Evolutionary conservation across 2,888 invertebrate genomes (phyloP).

Genomic region (Oxyteleia sp.): DNA sequence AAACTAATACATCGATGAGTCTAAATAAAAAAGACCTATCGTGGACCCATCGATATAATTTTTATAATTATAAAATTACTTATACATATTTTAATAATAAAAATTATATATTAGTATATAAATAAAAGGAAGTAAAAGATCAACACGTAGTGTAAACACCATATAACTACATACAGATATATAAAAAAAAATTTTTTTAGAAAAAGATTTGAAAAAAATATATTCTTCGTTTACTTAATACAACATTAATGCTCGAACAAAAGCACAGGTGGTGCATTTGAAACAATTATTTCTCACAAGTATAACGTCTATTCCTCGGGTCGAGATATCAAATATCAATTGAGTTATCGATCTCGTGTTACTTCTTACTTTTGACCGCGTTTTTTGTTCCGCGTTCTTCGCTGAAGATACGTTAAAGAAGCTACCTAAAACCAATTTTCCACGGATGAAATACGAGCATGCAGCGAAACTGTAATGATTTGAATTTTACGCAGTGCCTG

Average conservation of each 20-base stretch:
- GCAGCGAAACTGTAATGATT: constrained; percentile 53
- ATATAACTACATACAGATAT: too few relatives aligned
- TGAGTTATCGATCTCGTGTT: constrained; percentile 61
- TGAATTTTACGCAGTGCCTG: constrained; percentile 53
- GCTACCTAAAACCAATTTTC: constrained; percentile 66
- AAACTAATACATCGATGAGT: too few relatives aligned
- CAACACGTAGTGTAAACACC: too few relatives aligned
- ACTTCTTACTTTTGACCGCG: constrained; percentile 52
- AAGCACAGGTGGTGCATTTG: constrained; percentile 37
- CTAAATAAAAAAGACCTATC: too few relatives aligned
- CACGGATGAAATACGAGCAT: constrained; percentile 67
- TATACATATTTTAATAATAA: too few relatives aligned
- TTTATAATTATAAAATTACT: too few relatives aligned
- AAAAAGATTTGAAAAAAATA: too few relatives aligned
- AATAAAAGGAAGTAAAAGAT: too few relatives aligned
- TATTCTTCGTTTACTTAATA: neutral
- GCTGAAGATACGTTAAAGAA: constrained; percentile 61
- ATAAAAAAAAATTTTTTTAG: too few relatives aligned
- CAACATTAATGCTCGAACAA: neutral
- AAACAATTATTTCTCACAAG: constrained; percentile 47
- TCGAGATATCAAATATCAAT: constrained; percentile 52
- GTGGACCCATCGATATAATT: too few relatives aligned
- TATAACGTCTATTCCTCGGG: neutral
- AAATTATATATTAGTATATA: too few relatives aligned
- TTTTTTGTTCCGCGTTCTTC: constrained; percentile 37